A percentile compares a stretch with the other conserved stretches of the same genome.
Conservation (phyloP, 2,888 invertebrate genomes). For the Pristionchus maxplancki region DNA sequence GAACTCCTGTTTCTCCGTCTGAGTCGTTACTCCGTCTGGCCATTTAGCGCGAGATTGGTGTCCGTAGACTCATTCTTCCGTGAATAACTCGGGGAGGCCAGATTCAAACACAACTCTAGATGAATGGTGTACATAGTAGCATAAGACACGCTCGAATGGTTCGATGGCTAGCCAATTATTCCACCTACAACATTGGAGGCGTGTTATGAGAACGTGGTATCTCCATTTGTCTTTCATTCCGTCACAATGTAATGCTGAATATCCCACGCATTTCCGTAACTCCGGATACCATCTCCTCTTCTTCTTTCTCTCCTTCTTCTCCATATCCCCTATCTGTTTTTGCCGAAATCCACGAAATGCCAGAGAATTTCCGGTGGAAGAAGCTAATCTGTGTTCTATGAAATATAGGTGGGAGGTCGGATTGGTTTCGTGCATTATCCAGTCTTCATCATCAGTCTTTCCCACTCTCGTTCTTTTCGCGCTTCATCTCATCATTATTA, state of each 20-base stretch:
- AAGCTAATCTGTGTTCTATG: slow-evolving; percentile 9
- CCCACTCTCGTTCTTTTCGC: too few relatives aligned
- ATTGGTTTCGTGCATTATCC: neutral
- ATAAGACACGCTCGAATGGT: neutral
- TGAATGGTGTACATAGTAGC: slow-evolving; percentile 22
- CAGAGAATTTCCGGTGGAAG: slow-evolving; percentile 24
- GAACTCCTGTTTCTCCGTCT: neutral
- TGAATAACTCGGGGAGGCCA: neutral
- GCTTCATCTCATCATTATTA: neutral
- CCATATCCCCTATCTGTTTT: neutral
- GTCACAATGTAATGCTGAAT: neutral
- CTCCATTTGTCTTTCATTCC: neutral
- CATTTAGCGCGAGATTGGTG: neutral
- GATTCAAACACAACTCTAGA: neutral
- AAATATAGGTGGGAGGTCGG: neutral
- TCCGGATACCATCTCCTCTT: neutral
- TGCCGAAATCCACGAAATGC: neutral
- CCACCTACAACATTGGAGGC: neutral
- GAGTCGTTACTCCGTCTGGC: neutral
- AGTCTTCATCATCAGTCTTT: neutral
- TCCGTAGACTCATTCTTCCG: neutral
- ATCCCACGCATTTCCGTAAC: neutral
- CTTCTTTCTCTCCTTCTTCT: neutral
- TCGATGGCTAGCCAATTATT: neutral
- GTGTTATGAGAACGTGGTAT: neutral